Evolutionary conservation across 2,888 invertebrate genomes (phyloP).

Genomic region (Cantharis flavilabris): DNA sequence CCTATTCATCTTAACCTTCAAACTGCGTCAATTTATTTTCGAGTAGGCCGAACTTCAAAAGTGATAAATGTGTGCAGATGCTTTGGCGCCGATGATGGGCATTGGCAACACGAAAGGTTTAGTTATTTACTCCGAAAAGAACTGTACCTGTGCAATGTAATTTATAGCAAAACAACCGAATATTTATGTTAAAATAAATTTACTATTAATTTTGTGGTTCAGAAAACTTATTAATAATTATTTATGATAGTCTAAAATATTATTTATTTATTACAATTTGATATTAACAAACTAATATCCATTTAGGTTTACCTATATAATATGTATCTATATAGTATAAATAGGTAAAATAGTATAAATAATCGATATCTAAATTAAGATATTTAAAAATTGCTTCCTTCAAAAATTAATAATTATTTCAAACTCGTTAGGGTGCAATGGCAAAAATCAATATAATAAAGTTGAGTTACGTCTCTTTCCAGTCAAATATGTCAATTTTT

Average conservation of each 20-base stretch:
- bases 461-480: too few relatives aligned
- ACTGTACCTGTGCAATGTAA: conserved; percentile 18
- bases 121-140: conserved; percentile 15
- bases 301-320: too few relatives aligned
- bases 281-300: too few relatives aligned
- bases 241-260: background rate
- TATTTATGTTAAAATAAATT: background rate
- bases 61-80: conserved; percentile 28
- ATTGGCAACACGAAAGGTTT: conserved; percentile 11
- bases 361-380: too few relatives aligned
- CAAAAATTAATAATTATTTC: too few relatives aligned
- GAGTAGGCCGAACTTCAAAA: conserved; percentile 22
- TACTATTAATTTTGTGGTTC: background rate
- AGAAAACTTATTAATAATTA: background rate
- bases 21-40: conserved; percentile 23
- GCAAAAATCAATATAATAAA: too few relatives aligned
- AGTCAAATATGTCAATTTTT: too few relatives aligned
- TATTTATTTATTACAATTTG: too few relatives aligned
- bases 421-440: too few relatives aligned
- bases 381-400: too few relatives aligned
- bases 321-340: too few relatives aligned
- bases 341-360: too few relatives aligned
- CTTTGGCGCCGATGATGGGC: conserved; percentile 27
- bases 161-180: conserved; percentile 14
- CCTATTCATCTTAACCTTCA: conserved; percentile 7